phyloP scores from a whole-genome alignment of 2,113 vertebrate species.

The Nesospiza acunhae region DNA sequence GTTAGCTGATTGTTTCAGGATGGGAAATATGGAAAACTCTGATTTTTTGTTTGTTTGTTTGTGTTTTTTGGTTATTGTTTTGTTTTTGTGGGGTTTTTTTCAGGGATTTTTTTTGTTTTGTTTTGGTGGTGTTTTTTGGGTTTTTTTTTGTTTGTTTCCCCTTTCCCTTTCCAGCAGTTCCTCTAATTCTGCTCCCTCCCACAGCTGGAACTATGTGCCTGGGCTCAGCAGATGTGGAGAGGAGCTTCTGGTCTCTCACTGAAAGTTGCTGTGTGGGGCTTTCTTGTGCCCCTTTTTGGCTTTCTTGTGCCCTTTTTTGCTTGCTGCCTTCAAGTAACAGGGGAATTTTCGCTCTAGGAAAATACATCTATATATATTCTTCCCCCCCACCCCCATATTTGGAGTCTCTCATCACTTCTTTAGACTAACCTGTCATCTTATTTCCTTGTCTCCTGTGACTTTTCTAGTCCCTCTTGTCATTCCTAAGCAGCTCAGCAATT shows the following conservation, averaged over 20 bases:
- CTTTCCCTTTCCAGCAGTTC: neutral
- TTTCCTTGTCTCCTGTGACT: conserved; percentile 8
- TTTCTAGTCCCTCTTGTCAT: conserved; percentile 22
- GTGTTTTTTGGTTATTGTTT: neutral
- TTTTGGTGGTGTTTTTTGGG: no score
- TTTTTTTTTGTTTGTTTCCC: neutral
- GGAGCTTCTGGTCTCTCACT: neutral
- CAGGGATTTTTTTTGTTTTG: no score
- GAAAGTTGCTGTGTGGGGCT: neutral
- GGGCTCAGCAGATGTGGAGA: neutral
- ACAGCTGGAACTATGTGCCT: neutral
- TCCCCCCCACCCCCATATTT: neutral
- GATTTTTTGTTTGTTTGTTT: neutral
- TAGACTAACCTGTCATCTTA: neutral
- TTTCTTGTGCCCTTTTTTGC: neutral
- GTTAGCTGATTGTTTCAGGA: neutral
- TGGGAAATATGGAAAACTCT: neutral
- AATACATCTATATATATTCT: neutral
- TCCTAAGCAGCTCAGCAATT: conserved; percentile 51
- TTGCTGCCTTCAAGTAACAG: neutral
- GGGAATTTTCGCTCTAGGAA: neutral
- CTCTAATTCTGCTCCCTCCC: neutral
- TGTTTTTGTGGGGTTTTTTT: neutral
- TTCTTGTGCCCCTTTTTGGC: neutral
- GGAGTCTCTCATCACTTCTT: neutral